A percentile compares a stretch with the other conserved stretches of the same genome.
Evolutionary conservation across 2,113 vertebrate species (phyloP).

Genomic region (Erpornis zantholeuca): DNA sequence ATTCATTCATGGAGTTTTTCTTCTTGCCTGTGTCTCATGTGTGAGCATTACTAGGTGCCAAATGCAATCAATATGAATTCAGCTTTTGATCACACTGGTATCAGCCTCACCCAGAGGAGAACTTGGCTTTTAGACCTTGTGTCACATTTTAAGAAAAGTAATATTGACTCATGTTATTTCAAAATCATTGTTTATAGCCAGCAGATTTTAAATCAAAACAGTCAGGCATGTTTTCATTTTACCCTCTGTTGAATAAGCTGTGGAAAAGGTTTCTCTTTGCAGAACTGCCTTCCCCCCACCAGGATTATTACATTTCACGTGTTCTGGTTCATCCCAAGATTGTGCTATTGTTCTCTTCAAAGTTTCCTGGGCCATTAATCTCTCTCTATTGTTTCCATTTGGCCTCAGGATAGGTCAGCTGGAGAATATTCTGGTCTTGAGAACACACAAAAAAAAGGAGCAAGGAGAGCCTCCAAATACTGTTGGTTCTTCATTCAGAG

Average conservation of each 20-base stretch:
- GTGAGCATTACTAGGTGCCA: background rate
- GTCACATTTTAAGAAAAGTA: slow-evolving; percentile 11
- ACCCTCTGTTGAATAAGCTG: background rate
- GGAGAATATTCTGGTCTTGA: slow-evolving; percentile 13
- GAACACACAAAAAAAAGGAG: background rate
- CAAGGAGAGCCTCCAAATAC: background rate
- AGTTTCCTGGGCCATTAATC: slow-evolving; percentile 37
- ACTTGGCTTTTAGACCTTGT: slow-evolving; percentile 19
- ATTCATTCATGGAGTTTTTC: slow-evolving; percentile 11
- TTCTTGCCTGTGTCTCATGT: background rate
- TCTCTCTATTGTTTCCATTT: slow-evolving; percentile 40
- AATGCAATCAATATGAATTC: slow-evolving; percentile 8
- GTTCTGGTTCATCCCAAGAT: slow-evolving; percentile 32
- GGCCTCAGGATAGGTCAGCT: slow-evolving; percentile 46
- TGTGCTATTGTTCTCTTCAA: slow-evolving; percentile 31
- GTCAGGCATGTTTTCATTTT: background rate
- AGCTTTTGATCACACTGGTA: slow-evolving; percentile 14
- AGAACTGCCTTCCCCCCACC: background rate
- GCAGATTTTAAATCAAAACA: slow-evolving; percentile 29
- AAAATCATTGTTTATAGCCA: slow-evolving; percentile 37
- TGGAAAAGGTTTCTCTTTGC: slow-evolving; percentile 29
- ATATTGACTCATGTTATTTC: slow-evolving; percentile 36
- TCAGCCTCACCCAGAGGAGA: background rate
- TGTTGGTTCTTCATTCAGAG: background rate
- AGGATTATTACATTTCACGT: background rate